These are phyloP conservation scores for Hiodon tergisus DNA, from an alignment of 2,113 vertebrate genomes.

Conservation along the genomic window DNA sequence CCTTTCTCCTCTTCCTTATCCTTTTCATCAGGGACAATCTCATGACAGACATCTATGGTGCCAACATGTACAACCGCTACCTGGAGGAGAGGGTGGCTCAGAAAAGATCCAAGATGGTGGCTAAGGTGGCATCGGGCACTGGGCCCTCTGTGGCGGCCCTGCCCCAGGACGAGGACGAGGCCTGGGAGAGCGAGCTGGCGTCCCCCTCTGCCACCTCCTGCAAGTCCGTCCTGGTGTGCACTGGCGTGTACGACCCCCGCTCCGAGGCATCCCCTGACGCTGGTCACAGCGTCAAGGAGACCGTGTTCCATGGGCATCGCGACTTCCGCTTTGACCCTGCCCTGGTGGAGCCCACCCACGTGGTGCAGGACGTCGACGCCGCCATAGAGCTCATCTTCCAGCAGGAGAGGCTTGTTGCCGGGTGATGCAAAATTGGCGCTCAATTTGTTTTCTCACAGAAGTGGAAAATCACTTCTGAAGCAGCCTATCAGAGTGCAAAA, in stretches of 20 bases:
- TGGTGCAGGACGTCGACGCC: slow-evolving; percentile 72
- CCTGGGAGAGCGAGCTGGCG: slow-evolving; percentile 63
- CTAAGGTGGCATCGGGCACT: slow-evolving; percentile 44
- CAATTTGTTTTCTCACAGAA: not conserved
- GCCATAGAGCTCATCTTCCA: slow-evolving; percentile 78
- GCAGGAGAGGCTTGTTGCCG: slow-evolving; percentile 62
- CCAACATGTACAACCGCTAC: slow-evolving; percentile 81
- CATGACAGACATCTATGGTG: slow-evolving; percentile 85
- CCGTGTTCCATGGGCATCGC: slow-evolving; percentile 68
- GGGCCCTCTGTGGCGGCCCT: slow-evolving; percentile 38
- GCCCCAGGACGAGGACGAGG: slow-evolving; percentile 47
- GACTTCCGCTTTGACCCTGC: slow-evolving; percentile 70
- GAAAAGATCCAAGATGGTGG: slow-evolving; percentile 35
- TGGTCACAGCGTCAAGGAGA: slow-evolving; percentile 43
- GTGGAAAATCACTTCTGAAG: not conserved
- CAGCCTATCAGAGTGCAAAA: not conserved
- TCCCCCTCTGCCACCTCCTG: slow-evolving; percentile 62
- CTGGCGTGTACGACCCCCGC: slow-evolving; percentile 73
- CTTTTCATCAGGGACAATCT: slow-evolving; percentile 71
- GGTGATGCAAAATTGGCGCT: not conserved
- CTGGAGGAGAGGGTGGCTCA: slow-evolving; percentile 55
- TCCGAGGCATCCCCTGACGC: slow-evolving; percentile 35
- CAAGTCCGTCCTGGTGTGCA: slow-evolving; percentile 79
- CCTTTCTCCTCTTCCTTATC: not conserved
- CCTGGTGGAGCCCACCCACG: slow-evolving; percentile 64